phyloP scores from a whole-genome alignment of 2,888 invertebrate species.

The Ormyrus nitidulus region DNA sequence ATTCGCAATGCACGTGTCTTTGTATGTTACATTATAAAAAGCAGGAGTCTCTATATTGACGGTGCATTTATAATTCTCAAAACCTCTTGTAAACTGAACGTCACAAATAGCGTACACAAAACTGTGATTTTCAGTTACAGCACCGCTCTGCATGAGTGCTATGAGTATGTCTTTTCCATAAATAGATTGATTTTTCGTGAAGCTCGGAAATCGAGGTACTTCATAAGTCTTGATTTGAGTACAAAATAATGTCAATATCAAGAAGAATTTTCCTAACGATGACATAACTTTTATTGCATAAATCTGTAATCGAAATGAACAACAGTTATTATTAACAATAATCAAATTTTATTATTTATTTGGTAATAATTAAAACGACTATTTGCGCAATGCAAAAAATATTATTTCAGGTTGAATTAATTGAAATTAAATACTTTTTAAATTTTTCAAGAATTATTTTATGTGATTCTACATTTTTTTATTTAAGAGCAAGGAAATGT shows the following conservation, averaged over 20 bases:
- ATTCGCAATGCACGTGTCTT: slow-evolving; percentile 17
- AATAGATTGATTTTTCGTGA: slow-evolving; percentile 15
- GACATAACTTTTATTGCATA: not conserved
- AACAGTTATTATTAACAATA: not conserved
- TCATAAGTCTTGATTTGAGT: not conserved
- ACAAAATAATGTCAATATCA: not conserved
- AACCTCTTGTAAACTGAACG: slow-evolving; percentile 19
- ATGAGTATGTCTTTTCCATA: slow-evolving; percentile 14
- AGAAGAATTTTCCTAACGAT: not conserved
- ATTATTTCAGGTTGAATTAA: too few relatives aligned
- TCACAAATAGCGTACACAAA: slow-evolving; percentile 34
- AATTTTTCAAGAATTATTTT: too few relatives aligned
- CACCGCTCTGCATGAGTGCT: not conserved
- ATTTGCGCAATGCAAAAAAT: too few relatives aligned
- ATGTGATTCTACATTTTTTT: too few relatives aligned
- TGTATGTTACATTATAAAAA: slow-evolving; percentile 31
- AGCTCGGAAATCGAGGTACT: slow-evolving; percentile 3
- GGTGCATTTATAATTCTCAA: slow-evolving; percentile 28
- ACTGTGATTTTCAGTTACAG: slow-evolving; percentile 35
- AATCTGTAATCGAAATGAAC: not conserved
- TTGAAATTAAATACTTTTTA: too few relatives aligned
- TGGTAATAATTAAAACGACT: not conserved
- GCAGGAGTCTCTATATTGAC: slow-evolving; percentile 42
- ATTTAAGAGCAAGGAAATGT: too few relatives aligned
- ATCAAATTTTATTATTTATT: not conserved